Percentiles rank a stretch among this genome's conserved stretches.
These are phyloP conservation scores for Philonicus albiceps DNA, from an alignment of 2,888 invertebrate species.

Conservation along the genomic window DNA sequence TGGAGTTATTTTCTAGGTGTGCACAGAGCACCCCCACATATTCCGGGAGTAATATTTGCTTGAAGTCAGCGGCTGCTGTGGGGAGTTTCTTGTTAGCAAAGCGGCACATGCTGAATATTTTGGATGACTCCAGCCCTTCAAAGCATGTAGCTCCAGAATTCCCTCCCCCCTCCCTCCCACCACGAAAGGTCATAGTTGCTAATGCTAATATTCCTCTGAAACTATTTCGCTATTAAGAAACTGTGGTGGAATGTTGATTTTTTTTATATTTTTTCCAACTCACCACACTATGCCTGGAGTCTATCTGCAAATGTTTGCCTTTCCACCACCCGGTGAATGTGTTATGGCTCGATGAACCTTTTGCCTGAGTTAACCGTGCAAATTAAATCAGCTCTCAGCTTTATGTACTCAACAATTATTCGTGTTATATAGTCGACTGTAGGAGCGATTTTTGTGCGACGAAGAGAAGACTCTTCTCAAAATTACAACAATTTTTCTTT, in stretches of 20 bases:
- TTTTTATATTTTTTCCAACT: neutral
- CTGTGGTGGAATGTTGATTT: neutral
- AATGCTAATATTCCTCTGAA: neutral
- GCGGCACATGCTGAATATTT: neutral
- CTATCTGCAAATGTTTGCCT: neutral
- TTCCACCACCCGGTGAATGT: neutral
- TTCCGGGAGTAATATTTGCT: neutral
- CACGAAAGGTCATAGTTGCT: neutral
- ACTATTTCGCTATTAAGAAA: neutral
- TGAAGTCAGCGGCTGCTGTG: neutral
- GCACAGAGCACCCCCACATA: neutral
- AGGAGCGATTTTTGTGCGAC: neutral
- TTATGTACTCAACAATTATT: neutral
- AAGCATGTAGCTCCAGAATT: neutral
- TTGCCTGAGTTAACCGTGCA: neutral
- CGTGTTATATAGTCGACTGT: neutral
- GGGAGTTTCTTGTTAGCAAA: neutral
- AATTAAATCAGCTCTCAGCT: neutral
- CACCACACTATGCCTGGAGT: neutral
- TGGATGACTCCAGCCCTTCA: neutral
- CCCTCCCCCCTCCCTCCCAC: neutral
- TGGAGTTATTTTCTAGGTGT: neutral
- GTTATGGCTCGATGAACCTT: neutral
- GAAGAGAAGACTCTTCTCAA: neutral
- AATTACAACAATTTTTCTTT: neutral